Evolutionary conservation across 2,888 invertebrate genomes (phyloP).

Genomic region (Mesoligia furuncula): DNA sequence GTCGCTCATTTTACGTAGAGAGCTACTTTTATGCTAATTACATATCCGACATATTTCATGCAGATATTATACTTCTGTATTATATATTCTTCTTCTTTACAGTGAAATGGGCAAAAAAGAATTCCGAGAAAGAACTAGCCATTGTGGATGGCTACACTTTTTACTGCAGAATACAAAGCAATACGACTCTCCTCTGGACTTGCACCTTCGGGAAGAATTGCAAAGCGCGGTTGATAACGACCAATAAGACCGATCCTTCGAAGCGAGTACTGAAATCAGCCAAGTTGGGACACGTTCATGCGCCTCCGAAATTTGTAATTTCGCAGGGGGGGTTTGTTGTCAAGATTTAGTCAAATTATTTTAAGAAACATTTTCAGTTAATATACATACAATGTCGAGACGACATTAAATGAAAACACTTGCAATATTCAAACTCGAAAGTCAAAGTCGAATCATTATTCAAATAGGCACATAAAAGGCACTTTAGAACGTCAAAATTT

Average conservation of each 20-base stretch:
- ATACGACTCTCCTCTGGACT: conserved; percentile 62
- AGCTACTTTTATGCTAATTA: too few relatives aligned
- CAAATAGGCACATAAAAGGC: too few relatives aligned
- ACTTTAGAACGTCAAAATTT: too few relatives aligned
- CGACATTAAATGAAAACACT: background rate
- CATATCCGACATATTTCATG: background rate
- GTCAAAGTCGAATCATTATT: too few relatives aligned
- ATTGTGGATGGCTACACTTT: conserved; percentile 69
- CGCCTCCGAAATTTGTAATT: background rate
- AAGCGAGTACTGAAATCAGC: conserved; percentile 14
- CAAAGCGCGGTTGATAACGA: conserved; percentile 61
- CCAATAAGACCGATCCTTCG: conserved; percentile 18
- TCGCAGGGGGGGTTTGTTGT: background rate
- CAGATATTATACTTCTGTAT: too few relatives aligned
- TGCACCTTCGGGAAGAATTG: conserved; percentile 70
- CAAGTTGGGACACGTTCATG: conserved; percentile 37
- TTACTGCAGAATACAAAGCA: conserved; percentile 55
- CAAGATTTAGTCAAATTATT: background rate
- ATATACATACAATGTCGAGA: background rate
- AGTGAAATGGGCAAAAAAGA: conserved; percentile 20
- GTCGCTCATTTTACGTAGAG: too few relatives aligned
- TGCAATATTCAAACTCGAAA: background rate
- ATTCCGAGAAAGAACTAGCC: conserved; percentile 63
- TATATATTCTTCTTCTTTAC: background rate
- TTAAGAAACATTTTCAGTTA: background rate